These are phyloP conservation scores for Melanotaenia parkinsoni DNA, from an alignment of 2,797 vertebrate species.

Conservation along the genomic window DNA sequence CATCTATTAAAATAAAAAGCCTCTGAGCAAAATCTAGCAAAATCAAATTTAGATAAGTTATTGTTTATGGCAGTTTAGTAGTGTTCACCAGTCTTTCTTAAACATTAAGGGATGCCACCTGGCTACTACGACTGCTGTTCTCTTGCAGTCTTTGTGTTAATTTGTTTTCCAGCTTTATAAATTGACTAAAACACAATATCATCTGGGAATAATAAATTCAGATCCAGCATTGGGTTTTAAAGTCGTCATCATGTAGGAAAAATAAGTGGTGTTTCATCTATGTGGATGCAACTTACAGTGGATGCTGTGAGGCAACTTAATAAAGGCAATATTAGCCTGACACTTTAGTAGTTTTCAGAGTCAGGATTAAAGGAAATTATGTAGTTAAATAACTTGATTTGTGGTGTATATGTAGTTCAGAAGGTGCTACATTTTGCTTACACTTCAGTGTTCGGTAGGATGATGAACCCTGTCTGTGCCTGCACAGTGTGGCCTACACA, in stretches of 20 bases:
- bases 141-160: constrained; percentile 1
- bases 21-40: not conserved
- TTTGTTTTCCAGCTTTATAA: constrained; percentile 34
- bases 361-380: constrained; percentile 5
- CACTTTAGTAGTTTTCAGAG: constrained; percentile 24
- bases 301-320: constrained; percentile 8
- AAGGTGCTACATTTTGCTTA: not conserved
- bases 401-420: not conserved
- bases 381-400: constrained; percentile 14
- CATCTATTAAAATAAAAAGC: not conserved
- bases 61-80: not conserved
- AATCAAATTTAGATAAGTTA: not conserved
- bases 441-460: not conserved
- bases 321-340: constrained; percentile 29
- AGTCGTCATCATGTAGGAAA: constrained; percentile 1
- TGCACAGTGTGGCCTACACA: not conserved
- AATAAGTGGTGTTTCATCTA: constrained; percentile 6
- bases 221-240: no score
- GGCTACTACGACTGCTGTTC: constrained; percentile 10
- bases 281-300: not conserved
- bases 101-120: not conserved
- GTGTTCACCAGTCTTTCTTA: not conserved
- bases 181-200: no score
- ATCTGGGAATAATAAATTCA: no score
- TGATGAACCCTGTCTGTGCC: not conserved